Percentiles rank a stretch among this genome's conserved stretches.
These are phyloP conservation scores for Electrophaes corylata DNA, from an alignment of 2,888 invertebrate species.

Conservation along the genomic window DNA sequence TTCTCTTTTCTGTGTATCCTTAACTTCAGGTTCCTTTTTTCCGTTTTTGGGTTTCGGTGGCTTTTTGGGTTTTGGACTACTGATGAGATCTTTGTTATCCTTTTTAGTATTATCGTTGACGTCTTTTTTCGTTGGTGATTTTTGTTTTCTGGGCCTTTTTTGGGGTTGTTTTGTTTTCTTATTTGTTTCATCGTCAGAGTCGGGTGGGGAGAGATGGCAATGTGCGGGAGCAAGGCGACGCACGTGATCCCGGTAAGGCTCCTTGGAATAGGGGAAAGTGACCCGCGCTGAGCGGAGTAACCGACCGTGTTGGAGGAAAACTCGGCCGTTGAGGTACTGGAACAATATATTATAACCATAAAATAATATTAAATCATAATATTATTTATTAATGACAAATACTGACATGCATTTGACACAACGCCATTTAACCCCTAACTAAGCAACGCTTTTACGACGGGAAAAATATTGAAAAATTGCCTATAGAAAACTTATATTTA, in stretches of 20 bases:
- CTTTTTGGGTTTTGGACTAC: slow-evolving; percentile 59
- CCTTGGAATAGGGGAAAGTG: slow-evolving; percentile 76
- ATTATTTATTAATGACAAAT: too few relatives aligned
- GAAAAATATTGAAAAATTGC: too few relatives aligned
- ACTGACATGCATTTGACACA: too few relatives aligned
- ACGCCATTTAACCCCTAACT: too few relatives aligned
- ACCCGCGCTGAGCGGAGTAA: slow-evolving; percentile 87
- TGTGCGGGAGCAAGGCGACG: slow-evolving; percentile 67
- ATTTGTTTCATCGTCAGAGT: slow-evolving; percentile 66
- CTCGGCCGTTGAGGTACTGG: slow-evolving; percentile 90
- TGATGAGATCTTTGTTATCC: slow-evolving; percentile 50
- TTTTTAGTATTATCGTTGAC: slow-evolving; percentile 74
- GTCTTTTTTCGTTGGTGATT: slow-evolving; percentile 75
- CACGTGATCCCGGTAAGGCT: slow-evolving; percentile 73
- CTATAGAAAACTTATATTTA: too few relatives aligned
- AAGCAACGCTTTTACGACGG: too few relatives aligned
- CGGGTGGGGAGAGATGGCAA: slow-evolving; percentile 60
- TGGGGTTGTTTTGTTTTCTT: slow-evolving; percentile 53
- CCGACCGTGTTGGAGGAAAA: slow-evolving; percentile 89
- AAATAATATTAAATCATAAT: too few relatives aligned
- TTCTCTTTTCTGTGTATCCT: slow-evolving; percentile 46
- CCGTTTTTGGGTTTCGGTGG: slow-evolving; percentile 52
- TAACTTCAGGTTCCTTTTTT: slow-evolving; percentile 50
- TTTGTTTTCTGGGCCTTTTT: slow-evolving; percentile 67
- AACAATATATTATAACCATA: too few relatives aligned